Base-by-base conservation (phyloP, 2,797 vertebrate species). In the Thripadectes ignobilis region DNA sequence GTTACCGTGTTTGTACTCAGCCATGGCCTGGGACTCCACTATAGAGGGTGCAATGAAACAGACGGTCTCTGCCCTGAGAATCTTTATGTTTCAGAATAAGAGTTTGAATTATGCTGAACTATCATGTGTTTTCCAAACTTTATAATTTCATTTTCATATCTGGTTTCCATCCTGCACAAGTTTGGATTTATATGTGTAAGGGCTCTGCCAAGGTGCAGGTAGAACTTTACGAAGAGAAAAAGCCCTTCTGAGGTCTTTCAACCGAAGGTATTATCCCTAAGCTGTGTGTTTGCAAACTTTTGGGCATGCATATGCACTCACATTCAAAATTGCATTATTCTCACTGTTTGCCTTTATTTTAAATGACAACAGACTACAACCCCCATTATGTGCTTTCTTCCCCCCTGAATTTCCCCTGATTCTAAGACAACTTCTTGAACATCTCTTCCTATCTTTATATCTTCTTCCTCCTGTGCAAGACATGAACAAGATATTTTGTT, bases 211-310 rank as follows among this genome's bases (percentile, higher is more conserved):
- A 63, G 20, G 7, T 69, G 17, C 21, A 66, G 0, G 68, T 73
- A 80, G 43, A 81, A 43, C 14, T 89, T 65, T 72, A 38, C 27
- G 10, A 61, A 39, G n/a, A 36, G 51, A 34, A 46, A 88, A 84
- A 67, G 6, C 19, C 12, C 13, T 57, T 79, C 34, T 43, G 43
- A 77, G 83, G 55, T 74, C 48, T 75, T 81, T 57, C 43, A n/a
- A 72, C 19, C 5, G 19, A 38, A 66, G 27, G 3, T 67, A 26
- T 72, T 84, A n/a, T 52, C 34, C 59, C 6, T 43, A 46, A 69
- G 32, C 10, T 55, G 16, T 0, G 0, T 6, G 1, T 81, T 84
- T 84, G 36, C 39, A 79, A 59, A 39, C 39, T 58, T 41, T 4
- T 6, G 14, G 49, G 30, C 30, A 14, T 58, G 21, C 23, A 13